A percentile compares a stretch with the other conserved stretches of the same genome.
These are phyloP conservation scores for Eupithecia subumbrata DNA, from an alignment of 2,888 invertebrate genomes.

Conservation along the genomic window DNA sequence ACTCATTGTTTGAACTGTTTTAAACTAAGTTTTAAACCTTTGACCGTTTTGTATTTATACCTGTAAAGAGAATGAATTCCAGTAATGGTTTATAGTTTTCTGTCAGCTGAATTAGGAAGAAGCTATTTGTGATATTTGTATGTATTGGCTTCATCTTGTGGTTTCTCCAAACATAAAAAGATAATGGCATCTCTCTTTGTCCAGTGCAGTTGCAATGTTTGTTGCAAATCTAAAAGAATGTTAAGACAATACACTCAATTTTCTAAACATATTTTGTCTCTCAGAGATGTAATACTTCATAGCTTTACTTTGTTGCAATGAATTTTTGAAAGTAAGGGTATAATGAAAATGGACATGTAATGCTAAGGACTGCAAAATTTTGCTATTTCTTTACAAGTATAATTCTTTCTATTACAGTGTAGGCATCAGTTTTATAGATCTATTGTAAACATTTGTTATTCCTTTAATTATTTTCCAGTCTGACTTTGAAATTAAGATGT, in stretches of 20 bases:
- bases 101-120: conserved; percentile 62
- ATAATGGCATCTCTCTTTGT: conserved; percentile 40
- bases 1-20: conserved; percentile 77
- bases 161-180: conserved; percentile 54
- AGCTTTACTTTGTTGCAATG: conserved; percentile 64
- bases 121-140: conserved; percentile 77
- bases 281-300: conserved; percentile 53
- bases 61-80: conserved; percentile 78
- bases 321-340: conserved; percentile 64
- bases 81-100: conserved; percentile 63
- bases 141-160: conserved; percentile 66
- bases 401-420: conserved; percentile 58
- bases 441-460: conserved; percentile 55
- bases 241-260: conserved; percentile 61
- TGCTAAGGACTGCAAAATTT: conserved; percentile 75
- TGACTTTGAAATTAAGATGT: conserved; percentile 49
- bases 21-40: conserved; percentile 81
- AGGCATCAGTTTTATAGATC: conserved; percentile 60
- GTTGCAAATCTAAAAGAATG: conserved; percentile 54
- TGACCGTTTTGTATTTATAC: conserved; percentile 70
- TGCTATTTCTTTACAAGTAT: conserved; percentile 73
- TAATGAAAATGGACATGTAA: conserved; percentile 63
- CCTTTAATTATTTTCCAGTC: conserved; percentile 55
- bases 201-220: conserved; percentile 58
- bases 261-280: conserved; percentile 63